phyloP scores from a whole-genome alignment of 2,797 vertebrate genomes.

The Periparus ater region DNA sequence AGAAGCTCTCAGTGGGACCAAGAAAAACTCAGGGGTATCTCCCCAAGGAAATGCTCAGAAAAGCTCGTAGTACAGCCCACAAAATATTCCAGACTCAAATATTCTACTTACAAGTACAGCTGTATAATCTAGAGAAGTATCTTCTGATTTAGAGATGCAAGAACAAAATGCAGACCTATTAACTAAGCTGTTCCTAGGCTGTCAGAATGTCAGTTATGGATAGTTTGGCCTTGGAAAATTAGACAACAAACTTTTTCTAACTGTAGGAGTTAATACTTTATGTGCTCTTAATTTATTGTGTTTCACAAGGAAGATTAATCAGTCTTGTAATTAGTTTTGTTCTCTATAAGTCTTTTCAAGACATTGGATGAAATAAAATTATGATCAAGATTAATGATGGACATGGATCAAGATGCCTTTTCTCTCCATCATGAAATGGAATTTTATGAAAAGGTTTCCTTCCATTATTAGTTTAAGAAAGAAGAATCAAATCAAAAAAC shows the following conservation, averaged over 20 bases:
- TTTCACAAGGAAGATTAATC: constrained; percentile 2
- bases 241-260: constrained; percentile 32
- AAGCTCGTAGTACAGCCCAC: background rate
- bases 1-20: background rate
- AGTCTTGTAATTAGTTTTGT: background rate
- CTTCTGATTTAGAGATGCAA: background rate
- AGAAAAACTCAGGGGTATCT: background rate
- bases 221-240: constrained; percentile 13
- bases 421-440: background rate
- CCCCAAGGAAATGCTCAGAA: background rate
- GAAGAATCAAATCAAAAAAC: background rate
- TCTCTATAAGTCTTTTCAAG: background rate
- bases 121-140: background rate
- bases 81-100: background rate
- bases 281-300: constrained; percentile 7
- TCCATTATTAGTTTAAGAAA: background rate
- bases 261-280: background rate
- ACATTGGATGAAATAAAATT: background rate
- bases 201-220: background rate
- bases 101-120: background rate
- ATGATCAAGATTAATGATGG: background rate
- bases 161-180: background rate
- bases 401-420: background rate
- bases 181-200: background rate
- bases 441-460: background rate